These are phyloP conservation scores for Brienomyrus brachyistius DNA, from an alignment of 2,113 vertebrate genomes.

Conservation along the genomic window DNA sequence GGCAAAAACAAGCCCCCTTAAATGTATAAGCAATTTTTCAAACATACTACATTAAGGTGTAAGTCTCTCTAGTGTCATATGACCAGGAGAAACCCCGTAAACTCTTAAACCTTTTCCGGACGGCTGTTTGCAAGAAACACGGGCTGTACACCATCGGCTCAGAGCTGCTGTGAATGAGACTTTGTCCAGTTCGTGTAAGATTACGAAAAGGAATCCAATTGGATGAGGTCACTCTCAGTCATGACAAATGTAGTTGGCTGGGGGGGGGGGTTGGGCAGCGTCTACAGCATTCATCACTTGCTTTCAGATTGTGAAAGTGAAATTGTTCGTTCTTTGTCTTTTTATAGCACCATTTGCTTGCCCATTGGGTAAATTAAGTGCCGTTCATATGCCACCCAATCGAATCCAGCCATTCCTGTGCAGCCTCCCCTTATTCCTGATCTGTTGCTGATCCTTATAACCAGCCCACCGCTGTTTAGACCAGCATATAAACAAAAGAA, in stretches of 20 bases:
- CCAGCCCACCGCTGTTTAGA: background rate
- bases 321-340: background rate
- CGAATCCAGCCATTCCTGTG: background rate
- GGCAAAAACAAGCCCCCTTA: background rate
- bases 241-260: background rate
- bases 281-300: background rate
- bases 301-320: background rate
- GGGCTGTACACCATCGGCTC: background rate
- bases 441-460: background rate
- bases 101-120: background rate
- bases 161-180: background rate
- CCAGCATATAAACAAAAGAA: background rate
- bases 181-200: background rate
- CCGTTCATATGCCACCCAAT: background rate
- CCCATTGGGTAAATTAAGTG: background rate
- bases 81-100: background rate
- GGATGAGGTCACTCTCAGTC: background rate
- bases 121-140: background rate
- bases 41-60: background rate
- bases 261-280: background rate
- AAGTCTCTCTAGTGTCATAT: background rate
- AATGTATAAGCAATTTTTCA: background rate
- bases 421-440: background rate
- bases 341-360: background rate
- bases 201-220: background rate